Percentiles rank a stretch among this genome's conserved stretches.
Evolutionary conservation across 2,113 vertebrate genomes (phyloP).

Genomic region (Pristiophorus japonicus): DNA sequence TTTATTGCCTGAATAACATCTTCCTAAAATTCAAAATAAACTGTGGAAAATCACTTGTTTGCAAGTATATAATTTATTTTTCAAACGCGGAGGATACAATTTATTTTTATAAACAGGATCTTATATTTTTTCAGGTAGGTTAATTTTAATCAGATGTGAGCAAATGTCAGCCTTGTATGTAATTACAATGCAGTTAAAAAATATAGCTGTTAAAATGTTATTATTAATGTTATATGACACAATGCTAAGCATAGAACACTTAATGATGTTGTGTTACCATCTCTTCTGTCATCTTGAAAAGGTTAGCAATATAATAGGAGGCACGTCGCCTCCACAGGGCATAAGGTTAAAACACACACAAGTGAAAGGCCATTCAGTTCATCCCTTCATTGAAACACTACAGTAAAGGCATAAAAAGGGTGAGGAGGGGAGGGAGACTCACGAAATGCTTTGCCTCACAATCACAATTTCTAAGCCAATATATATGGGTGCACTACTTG

Average conservation of each 20-base stretch:
- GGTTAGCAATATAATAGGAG: background rate
- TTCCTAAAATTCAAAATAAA: background rate
- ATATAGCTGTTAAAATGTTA: slow-evolving; percentile 12
- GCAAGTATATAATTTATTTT: slow-evolving; percentile 17
- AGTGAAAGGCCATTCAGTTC: background rate
- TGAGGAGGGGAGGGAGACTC: background rate
- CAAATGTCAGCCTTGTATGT: slow-evolving; percentile 21
- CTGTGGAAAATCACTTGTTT: background rate
- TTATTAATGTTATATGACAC: slow-evolving; percentile 4
- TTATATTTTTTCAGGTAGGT: slow-evolving; percentile 7
- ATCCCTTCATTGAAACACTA: background rate
- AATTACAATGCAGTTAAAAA: slow-evolving; percentile 28
- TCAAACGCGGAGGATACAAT: background rate
- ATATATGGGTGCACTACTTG: background rate
- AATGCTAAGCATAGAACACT: background rate
- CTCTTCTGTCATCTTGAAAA: slow-evolving; percentile 28
- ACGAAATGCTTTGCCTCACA: background rate
- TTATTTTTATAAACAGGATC: background rate
- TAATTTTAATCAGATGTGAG: slow-evolving; percentile 4
- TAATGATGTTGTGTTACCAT: background rate
- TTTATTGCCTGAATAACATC: background rate
- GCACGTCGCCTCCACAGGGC: background rate
- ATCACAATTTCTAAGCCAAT: background rate
- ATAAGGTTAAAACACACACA: slow-evolving; percentile 23
- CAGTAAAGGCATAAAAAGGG: background rate